These are phyloP conservation scores for Drosophila neocordata DNA, from an alignment of 1,140 invertebrate genomes.

Conservation along the genomic window DNA sequence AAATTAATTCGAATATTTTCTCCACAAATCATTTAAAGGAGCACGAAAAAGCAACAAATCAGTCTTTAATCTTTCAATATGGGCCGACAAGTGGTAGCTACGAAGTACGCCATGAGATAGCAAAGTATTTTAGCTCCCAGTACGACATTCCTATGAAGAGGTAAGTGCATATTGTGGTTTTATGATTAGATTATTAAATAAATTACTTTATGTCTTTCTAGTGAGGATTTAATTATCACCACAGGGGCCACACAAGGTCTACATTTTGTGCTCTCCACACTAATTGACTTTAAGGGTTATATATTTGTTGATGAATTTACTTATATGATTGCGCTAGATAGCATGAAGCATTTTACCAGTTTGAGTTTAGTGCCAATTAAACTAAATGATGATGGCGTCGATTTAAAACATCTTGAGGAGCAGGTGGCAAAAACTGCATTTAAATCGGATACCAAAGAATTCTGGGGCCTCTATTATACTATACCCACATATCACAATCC, in stretches of 20 bases:
- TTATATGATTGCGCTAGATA: slow-evolving; percentile 87
- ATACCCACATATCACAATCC: slow-evolving; percentile 88
- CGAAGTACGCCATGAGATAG: slow-evolving; percentile 84
- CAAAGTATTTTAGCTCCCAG: slow-evolving; percentile 83
- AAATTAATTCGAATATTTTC: background rate
- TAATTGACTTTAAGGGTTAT: slow-evolving; percentile 85
- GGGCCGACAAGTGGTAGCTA: slow-evolving; percentile 84
- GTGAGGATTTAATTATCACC: slow-evolving; percentile 86
- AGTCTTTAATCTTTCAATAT: slow-evolving; percentile 85
- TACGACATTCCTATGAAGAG: slow-evolving; percentile 83
- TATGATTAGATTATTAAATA: background rate
- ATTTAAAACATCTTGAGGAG: slow-evolving; percentile 83
- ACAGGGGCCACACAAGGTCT: slow-evolving; percentile 87
- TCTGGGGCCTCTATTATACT: slow-evolving; percentile 86
- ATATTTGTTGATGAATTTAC: slow-evolving; percentile 88
- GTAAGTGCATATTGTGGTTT: slow-evolving; percentile 44
- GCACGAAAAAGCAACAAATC: slow-evolving; percentile 82
- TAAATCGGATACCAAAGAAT: slow-evolving; percentile 83
- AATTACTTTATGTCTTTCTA: slow-evolving; percentile 51
- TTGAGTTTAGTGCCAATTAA: slow-evolving; percentile 85
- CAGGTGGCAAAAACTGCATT: slow-evolving; percentile 61
- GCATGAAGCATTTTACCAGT: slow-evolving; percentile 85
- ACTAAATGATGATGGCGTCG: slow-evolving; percentile 84
- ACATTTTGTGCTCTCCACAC: slow-evolving; percentile 84
- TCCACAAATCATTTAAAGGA: slow-evolving; percentile 64